Evolutionary conservation across 2,888 invertebrate genomes (phyloP), one percentile per base, ranked within the genome.

Genomic region (Polydrusus cervinus): DNA sequence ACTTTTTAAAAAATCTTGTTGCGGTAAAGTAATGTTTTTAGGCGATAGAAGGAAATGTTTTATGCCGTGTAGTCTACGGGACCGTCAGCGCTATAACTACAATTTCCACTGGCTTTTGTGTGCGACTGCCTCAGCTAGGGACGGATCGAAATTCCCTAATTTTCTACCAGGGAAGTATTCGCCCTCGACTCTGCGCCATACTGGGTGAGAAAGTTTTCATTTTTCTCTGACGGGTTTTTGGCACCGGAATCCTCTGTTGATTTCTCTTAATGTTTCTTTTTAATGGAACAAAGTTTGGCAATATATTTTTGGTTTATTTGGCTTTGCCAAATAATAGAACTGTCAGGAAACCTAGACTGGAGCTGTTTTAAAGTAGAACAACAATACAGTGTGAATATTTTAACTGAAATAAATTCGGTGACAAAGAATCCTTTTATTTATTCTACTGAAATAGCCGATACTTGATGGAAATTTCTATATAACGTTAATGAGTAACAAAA

Each of bases 91-190:
- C 76, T 76, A 72, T 69, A 47, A 76, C 76, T 76, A 68, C 69
- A 72, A 60, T 62, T 68, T 20, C 75, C 71, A 68, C 62, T 72
- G 67, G 71, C 75, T 70, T 70, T 70, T 75, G 74, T 74, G 69
- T 62, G 75, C 75, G 75, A 71, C 71, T 75, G 75, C 75, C 66
- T 71, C 65, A 60, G 57, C 73, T 73, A 74, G 71, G 74, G 74
- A 66, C 55, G 71, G 76, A 77, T 77, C 76, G 76, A 77, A 77
- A 74, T 67, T 77, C 66, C 76, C 76, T 61, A 70, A 73, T 73
- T 73, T 75, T 66, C 51, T 69, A 55, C 66, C 74, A 74, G 76
- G 62, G 70, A 57, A 68, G 76, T 65, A 74, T 77, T 70, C 47
- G 74, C 74, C 74, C 76, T 71, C 61, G 55, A 57, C 53, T 61